Base-by-base conservation (phyloP, 1,140 invertebrate genomes). In the Pachyrhynchus sulphureomaculatus region DNA sequence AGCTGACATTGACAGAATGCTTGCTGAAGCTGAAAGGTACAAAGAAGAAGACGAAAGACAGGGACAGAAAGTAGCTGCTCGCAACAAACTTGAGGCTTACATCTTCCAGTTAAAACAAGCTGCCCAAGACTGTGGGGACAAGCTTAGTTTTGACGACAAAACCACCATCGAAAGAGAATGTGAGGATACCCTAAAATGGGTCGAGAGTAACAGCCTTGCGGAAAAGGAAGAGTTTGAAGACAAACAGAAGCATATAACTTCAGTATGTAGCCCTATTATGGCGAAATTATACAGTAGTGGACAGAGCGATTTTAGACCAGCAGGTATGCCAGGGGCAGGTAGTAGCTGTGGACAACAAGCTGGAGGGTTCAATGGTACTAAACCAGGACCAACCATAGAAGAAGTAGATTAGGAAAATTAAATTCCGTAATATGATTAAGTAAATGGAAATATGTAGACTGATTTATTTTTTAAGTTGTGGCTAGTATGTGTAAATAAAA, bases 201-300 rank as follows among this genome's bases (percentile, higher is more conserved):
- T 90, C 2, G 89, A 91, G 75, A 80, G 80, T 54, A 90, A 91
- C 67, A 80, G 83, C 6, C 91, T 87, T 58, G 32, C 45, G 12
- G 26, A 29, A 10, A 29, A 29, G 12, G 26, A 29, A 29, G 26
- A 29, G 26, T 29, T 29, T 10, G 61, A 63, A 44, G 44, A 57
- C n/a, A 39, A 26, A 21, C 57, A 58, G 44, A 58, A 77, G 47
- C 77, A 82, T 57, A 37, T 81, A 6, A 70, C 79, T 53, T 69
- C 64, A 12, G 65, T 74, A n/a, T 81, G 77, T 56, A 70, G 69
- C 29, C 71, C 77, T 3, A 73, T 81, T 44, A 78, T 82, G 65
- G 71, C 69, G 0, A 80, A 81, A 63, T 21, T 81, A 33, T 77
- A 80, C 55, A 65, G 45, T 26, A 59, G 48, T 26, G 34, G 5